Base-by-base conservation (phyloP, 2,797 vertebrate species). In the Lithobates pipiens region DNA sequence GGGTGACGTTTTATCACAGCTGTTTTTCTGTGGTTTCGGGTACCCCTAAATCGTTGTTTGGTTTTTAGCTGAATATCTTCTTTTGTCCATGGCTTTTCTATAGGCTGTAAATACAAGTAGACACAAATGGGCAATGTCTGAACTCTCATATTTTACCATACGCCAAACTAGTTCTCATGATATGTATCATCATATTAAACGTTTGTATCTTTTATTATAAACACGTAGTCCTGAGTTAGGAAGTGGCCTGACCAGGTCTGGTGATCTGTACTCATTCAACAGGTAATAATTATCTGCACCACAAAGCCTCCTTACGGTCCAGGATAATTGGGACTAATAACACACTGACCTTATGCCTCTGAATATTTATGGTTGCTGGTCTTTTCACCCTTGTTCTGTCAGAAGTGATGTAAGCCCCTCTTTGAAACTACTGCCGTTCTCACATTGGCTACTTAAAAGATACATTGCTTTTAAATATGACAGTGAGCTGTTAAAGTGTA, bases 291-390 rank as follows among this genome's bases (percentile, higher is more conserved):
- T 90, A 90, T 92, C 89, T 92, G 87, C 89, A 89, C 88, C 88
- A 87, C 18, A 76, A 90, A 86, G 83, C 85, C 88, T 88, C 88
- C 89, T 89, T 91, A 80, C 70, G 77, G 88, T 89, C 90, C 88
- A 89, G 88, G 77, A 57, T 92, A 92, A 92, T 92, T 92, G 89
- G 92, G 89, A 92, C 91, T 92, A 92, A 92, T 91, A 92, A 89
- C 89, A 90, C 85, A 50, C 88, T 90, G 90, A 91, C 90, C 89
- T 92, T 92, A 88, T 91, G 85, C 68, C 90, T 88, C 39, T 81
- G 86, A 84, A 88, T 90, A 88, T 91, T 91, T 91, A 89, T 90
- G 84, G 88, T 85, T 78, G 57, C 84, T 85, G 32, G 42, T 90
- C 88, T 84, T 87, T 76, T 61, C 76, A 83, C 81, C 85, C 81